Evolutionary conservation across 2,113 vertebrate genomes (phyloP).

Genomic region (Rattus rattus): DNA sequence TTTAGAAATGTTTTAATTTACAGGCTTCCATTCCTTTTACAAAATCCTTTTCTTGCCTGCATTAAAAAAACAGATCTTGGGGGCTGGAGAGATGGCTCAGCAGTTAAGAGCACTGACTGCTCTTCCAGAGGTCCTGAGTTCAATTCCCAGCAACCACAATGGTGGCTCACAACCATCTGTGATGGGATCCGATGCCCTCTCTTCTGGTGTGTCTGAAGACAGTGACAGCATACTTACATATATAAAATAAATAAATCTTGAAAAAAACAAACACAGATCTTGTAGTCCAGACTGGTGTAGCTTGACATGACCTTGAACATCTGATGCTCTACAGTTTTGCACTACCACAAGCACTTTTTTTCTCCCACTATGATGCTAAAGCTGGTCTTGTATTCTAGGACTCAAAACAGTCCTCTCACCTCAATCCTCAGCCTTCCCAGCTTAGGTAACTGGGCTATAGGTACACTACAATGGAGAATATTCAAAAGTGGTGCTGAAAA

Average conservation of each 20-base stretch:
- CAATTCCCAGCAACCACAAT: too few species aligned
- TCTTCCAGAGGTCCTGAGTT: too few species aligned
- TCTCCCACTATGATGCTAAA: neutral
- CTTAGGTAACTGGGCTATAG: neutral
- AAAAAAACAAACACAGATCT: neutral
- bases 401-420: neutral
- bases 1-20: neutral
- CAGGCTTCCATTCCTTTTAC: neutral
- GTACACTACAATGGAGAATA: neutral
- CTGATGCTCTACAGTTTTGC: neutral
- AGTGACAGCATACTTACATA: too few species aligned
- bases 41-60: slow-evolving; percentile 1
- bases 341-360: neutral
- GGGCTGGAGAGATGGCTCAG: too few species aligned
- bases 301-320: neutral
- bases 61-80: neutral
- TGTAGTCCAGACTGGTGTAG: neutral
- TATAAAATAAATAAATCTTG: too few species aligned
- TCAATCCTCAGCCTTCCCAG: neutral
- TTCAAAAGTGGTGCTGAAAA: neutral
- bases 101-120: too few species aligned
- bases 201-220: too few species aligned
- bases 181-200: too few species aligned
- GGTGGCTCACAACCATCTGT: too few species aligned
- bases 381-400: neutral